phyloP scores from a whole-genome alignment of 2,797 vertebrate species.

The Falco columbarius region DNA sequence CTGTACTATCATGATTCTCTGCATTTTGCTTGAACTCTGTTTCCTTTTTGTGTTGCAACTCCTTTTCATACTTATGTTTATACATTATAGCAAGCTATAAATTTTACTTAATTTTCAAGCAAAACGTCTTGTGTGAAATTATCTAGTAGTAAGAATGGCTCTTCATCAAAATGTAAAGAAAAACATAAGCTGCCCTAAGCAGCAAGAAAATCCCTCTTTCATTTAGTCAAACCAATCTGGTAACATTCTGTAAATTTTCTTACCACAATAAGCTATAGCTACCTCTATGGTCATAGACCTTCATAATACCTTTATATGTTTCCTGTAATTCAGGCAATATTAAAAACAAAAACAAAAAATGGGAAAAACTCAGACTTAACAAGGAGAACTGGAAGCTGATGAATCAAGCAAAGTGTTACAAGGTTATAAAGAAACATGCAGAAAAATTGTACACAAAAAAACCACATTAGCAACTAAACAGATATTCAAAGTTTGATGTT shows the following conservation, averaged over 20 bases:
- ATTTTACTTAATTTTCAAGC: background rate
- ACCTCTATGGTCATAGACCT: background rate
- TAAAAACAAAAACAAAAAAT: background rate
- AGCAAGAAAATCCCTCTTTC: background rate
- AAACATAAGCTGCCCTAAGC: background rate
- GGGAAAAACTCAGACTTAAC: background rate
- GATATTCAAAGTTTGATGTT: background rate
- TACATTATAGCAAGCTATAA: background rate
- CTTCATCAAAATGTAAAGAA: background rate
- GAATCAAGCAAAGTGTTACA: background rate
- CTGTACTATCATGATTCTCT: background rate
- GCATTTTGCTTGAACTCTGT: background rate
- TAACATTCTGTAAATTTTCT: background rate
- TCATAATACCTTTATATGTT: background rate
- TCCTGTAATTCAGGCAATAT: background rate
- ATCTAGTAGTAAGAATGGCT: background rate
- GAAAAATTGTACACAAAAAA: background rate
- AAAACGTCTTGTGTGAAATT: background rate
- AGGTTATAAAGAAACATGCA: background rate
- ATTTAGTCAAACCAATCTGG: background rate
- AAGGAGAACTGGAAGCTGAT: background rate
- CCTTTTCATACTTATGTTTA: background rate
- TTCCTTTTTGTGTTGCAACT: background rate
- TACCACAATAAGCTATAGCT: background rate
- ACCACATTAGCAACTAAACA: background rate